These are phyloP conservation scores for Drosophila simulans DNA, from an alignment of 1,140 invertebrate species.

Conservation along the genomic window DNA sequence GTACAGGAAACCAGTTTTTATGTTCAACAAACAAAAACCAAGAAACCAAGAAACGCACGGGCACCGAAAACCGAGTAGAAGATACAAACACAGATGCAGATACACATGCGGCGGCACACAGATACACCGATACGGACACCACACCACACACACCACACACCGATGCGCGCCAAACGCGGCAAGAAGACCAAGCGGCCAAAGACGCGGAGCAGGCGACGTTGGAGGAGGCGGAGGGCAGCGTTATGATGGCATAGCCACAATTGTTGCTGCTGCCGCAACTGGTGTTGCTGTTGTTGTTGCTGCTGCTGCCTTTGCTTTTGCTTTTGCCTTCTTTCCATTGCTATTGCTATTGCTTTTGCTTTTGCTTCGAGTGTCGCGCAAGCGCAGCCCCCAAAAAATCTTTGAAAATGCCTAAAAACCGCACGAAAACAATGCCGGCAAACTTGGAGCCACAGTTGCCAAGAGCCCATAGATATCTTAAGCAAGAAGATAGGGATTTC, in stretches of 20 bases:
- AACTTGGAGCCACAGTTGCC: not conserved
- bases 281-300: conserved; percentile 9
- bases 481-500: not conserved
- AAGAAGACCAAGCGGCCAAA: conserved; percentile 4
- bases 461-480: not conserved
- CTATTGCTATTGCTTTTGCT: conserved; percentile 16
- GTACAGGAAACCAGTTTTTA: conserved; percentile 82
- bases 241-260: conserved; percentile 76
- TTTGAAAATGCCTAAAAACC: conserved; percentile 35
- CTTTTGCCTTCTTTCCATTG: not conserved
- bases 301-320: conserved; percentile 9
- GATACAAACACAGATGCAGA: conserved; percentile 23
- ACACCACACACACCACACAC: conserved; percentile 1
- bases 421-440: conserved; percentile 6
- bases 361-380: conserved; percentile 46
- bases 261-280: conserved; percentile 31
- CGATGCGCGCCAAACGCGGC: conserved; percentile 13
- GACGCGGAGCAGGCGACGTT: conserved; percentile 3
- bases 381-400: conserved; percentile 47
- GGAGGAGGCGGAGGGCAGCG: conserved; percentile 24
- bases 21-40: conserved; percentile 82
- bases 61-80: conserved; percentile 58
- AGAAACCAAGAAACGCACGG: conserved; percentile 68
- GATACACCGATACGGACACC: conserved; percentile 45
- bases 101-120: not conserved